Evolutionary conservation across 2,113 vertebrate genomes (phyloP).

Genomic region (Rostratula benghalensis): DNA sequence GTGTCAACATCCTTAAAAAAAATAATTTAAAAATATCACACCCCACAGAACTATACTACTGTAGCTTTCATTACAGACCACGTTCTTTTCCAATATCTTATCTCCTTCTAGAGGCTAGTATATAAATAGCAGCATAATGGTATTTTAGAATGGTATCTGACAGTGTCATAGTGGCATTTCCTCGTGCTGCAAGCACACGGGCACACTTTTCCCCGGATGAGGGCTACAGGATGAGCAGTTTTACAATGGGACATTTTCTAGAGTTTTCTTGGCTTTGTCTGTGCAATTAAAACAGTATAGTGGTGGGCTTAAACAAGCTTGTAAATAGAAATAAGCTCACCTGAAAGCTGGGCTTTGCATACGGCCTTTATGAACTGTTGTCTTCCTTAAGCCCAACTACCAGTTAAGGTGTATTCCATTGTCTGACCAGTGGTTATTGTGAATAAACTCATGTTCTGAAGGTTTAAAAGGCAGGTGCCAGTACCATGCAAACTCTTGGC

Average conservation of each 20-base stretch:
- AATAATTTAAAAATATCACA: not conserved
- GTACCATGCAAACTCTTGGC: not conserved
- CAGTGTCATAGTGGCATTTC: not conserved
- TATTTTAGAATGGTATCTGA: not conserved
- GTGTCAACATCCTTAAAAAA: not conserved
- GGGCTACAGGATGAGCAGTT: not conserved
- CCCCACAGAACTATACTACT: not conserved
- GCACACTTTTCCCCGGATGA: rapidly evolving
- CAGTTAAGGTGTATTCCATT: not conserved
- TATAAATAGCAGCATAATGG: not conserved
- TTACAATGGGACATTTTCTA: not conserved
- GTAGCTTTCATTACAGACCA: not conserved
- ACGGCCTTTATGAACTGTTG: not conserved
- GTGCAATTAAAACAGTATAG: not conserved
- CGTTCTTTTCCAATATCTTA: not conserved
- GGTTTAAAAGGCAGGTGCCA: not conserved
- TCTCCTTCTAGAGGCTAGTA: not conserved
- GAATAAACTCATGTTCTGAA: not conserved
- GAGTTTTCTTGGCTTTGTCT: not conserved
- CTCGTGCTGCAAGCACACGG: not conserved
- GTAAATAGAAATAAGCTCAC: not conserved
- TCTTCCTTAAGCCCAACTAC: not conserved
- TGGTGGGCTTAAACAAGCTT: not conserved
- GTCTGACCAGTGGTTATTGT: not conserved
- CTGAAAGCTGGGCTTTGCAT: not conserved